Percentiles rank a stretch among this genome's conserved stretches.
phyloP scores from a whole-genome alignment of 2,113 vertebrate genomes.

The Microtus richardsoni region DNA sequence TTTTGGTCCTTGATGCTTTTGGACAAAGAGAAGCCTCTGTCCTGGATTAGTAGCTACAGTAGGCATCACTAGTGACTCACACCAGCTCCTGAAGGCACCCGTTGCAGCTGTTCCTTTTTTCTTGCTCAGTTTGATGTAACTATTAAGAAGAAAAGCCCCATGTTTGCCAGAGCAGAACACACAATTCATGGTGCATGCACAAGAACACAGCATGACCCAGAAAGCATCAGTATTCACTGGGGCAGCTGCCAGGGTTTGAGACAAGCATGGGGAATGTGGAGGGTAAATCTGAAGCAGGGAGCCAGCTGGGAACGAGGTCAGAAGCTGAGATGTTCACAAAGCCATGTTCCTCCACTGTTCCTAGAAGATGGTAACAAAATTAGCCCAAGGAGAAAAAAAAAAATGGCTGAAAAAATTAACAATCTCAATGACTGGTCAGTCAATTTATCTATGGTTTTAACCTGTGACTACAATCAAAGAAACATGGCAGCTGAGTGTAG shows the following conservation, averaged over 20 bases:
- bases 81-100: not conserved
- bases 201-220: constrained; percentile 11
- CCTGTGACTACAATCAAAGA: not conserved
- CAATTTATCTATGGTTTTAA: not conserved
- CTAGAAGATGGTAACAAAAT: not conserved
- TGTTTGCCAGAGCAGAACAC: constrained; percentile 29
- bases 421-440: not conserved
- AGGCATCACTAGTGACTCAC: not conserved
- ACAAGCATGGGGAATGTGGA: not conserved
- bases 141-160: constrained; percentile 23
- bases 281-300: not conserved
- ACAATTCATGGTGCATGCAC: not conserved
- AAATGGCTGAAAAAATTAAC: too few species aligned
- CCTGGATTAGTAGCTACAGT: not conserved
- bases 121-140: not conserved
- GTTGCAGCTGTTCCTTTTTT: not conserved
- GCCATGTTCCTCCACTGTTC: not conserved
- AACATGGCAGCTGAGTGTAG: not conserved
- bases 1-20: not conserved
- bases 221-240: not conserved
- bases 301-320: not conserved
- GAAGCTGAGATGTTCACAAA: not conserved
- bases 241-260: not conserved
- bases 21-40: constrained; percentile 30
- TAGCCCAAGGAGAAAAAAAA: not conserved